These are phyloP conservation scores for Lepidonotus clava DNA, from an alignment of 2,888 invertebrate species.

Conservation along the genomic window DNA sequence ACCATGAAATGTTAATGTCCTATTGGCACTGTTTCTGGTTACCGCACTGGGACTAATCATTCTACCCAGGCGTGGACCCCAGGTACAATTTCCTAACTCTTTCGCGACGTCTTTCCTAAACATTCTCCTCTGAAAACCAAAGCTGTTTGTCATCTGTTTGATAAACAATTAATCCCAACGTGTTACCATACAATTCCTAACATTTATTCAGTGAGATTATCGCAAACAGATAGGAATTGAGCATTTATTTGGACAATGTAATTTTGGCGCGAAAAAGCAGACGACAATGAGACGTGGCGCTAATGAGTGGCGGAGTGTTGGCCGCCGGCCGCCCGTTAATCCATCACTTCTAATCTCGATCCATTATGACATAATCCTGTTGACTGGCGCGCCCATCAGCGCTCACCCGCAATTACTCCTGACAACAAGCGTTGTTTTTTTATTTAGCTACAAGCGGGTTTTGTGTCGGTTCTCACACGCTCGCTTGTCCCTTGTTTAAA, in stretches of 20 bases:
- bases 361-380: slow-evolving; percentile 52
- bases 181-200: too few relatives aligned
- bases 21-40: not conserved
- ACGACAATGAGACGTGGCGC: slow-evolving; percentile 35
- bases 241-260: not conserved
- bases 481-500: slow-evolving; percentile 21
- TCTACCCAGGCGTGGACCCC: too few relatives aligned
- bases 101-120: too few relatives aligned
- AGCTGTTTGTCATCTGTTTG: too few relatives aligned
- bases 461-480: slow-evolving; percentile 26
- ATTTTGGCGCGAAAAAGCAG: slow-evolving; percentile 23
- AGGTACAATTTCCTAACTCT: slow-evolving; percentile 4
- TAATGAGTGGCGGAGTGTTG: slow-evolving; percentile 40
- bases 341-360: slow-evolving; percentile 50
- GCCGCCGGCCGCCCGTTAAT: slow-evolving; percentile 43
- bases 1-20: slow-evolving; percentile 5
- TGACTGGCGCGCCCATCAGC: slow-evolving; percentile 35
- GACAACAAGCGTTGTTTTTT: slow-evolving; percentile 41
- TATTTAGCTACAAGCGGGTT: slow-evolving; percentile 37
- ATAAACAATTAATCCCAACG: too few relatives aligned
- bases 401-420: slow-evolving; percentile 42
- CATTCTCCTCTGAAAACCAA: too few relatives aligned
- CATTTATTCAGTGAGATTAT: too few relatives aligned
- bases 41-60: not conserved
- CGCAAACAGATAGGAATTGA: not conserved